Evolutionary conservation across 2,797 vertebrate genomes (phyloP).

Genomic region (Carcharodon carcharias): DNA sequence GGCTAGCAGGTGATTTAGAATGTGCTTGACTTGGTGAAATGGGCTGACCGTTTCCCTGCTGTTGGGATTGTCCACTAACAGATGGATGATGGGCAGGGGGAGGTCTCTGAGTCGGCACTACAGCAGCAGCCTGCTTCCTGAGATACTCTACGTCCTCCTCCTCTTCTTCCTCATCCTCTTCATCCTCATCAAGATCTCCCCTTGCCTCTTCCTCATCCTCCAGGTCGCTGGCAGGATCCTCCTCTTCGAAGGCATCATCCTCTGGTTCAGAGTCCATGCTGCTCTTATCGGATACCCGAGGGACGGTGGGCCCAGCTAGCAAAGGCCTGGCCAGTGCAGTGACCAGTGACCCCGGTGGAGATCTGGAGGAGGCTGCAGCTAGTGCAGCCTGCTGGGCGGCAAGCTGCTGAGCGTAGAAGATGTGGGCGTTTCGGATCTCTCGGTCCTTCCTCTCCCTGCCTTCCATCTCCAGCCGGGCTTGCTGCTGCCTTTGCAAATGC

Average conservation of each 20-base stretch:
- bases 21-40: constrained; percentile 4
- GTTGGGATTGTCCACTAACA: background rate
- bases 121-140: background rate
- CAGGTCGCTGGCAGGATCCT: constrained; percentile 58
- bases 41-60: background rate
- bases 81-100: background rate
- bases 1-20: background rate
- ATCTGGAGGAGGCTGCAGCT: constrained; percentile 61
- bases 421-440: constrained; percentile 72
- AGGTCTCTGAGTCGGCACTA: background rate
- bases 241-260: constrained; percentile 51
- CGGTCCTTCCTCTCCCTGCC: constrained; percentile 69
- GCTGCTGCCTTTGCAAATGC: constrained; percentile 81
- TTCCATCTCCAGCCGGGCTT: constrained; percentile 69
- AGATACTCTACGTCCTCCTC: background rate
- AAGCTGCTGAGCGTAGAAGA: constrained; percentile 74
- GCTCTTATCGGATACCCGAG: constrained; percentile 50
- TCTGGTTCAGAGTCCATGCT: constrained; percentile 52
- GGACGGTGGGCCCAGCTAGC: constrained; percentile 38
- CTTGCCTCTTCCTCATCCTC: constrained; percentile 58
- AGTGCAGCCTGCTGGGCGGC: constrained; percentile 74
- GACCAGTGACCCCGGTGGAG: constrained; percentile 52
- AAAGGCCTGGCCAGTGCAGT: constrained; percentile 52
- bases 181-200: constrained; percentile 60
- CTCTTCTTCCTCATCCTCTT: constrained; percentile 46